Percentiles rank a stretch among this genome's conserved stretches.
Evolutionary conservation across 64 coral and sea anemone genomes (phyloP).

Genomic region (Montipora cactus): DNA sequence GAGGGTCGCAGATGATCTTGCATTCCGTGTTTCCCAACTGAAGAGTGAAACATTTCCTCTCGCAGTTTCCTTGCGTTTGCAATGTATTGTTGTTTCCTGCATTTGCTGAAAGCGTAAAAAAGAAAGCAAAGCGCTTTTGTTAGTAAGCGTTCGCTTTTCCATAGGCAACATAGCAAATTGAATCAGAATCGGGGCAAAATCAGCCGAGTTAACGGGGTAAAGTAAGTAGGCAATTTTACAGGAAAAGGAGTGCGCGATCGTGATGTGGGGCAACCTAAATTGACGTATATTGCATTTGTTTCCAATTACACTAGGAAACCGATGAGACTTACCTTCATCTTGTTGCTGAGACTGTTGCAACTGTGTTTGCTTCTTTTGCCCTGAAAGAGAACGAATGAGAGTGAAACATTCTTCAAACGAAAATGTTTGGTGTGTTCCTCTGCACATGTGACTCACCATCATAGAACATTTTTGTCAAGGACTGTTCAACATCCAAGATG

Average conservation of each 20-base stretch:
- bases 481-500: constrained; percentile 89
- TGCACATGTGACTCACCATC: constrained; percentile 45
- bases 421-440: neutral
- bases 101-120: neutral
- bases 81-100: constrained; percentile 47
- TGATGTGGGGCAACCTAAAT: neutral
- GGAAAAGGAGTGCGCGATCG: too few relatives aligned
- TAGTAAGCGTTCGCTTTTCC: neutral
- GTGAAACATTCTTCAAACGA: neutral
- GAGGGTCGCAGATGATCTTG: constrained; percentile 70
- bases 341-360: constrained; percentile 38
- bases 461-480: constrained; percentile 87
- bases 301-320: too few relatives aligned
- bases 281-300: neutral
- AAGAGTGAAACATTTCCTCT: constrained; percentile 65
- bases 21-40: constrained; percentile 58
- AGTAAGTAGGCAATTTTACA: neutral
- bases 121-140: neutral
- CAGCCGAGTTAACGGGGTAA: neutral
- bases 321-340: neutral
- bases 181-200: neutral
- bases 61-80: constrained; percentile 29
- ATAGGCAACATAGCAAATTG: neutral
- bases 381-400: neutral
- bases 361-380: neutral